Conservation (phyloP, 2,888 invertebrate genomes). For the Biston betularia region DNA sequence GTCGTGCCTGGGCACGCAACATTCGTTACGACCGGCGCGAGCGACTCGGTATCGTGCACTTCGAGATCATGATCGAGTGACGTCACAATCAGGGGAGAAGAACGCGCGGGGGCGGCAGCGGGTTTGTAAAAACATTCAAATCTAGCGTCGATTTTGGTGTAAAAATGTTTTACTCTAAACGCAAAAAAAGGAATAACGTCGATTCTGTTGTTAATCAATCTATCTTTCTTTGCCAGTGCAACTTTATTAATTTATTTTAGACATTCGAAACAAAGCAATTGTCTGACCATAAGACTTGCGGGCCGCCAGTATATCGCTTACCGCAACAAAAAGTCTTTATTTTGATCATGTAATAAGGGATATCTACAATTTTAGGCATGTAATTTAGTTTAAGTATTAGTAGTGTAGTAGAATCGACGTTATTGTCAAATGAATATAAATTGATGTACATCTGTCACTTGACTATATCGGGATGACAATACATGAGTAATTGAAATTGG, state of each 20-base stretch:
- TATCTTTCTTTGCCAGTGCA: too few species aligned
- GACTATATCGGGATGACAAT: not conserved
- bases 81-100: not conserved
- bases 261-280: too few species aligned
- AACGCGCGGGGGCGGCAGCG: not conserved
- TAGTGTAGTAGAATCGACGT: not conserved
- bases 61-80: slow-evolving; percentile 86
- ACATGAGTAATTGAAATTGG: not conserved
- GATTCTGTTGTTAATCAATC: too few species aligned
- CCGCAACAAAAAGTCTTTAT: too few species aligned
- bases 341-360: too few species aligned
- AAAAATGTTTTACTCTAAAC: not conserved
- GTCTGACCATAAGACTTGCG: too few species aligned
- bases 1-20: slow-evolving; percentile 95
- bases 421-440: too few species aligned
- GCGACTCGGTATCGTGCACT: slow-evolving; percentile 87
- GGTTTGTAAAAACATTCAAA: not conserved
- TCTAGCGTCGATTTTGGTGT: not conserved
- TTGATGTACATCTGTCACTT: not conserved
- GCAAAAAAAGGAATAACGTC: too few species aligned
- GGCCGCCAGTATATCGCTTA: too few species aligned
- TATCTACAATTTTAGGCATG: too few species aligned
- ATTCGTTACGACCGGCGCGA: slow-evolving; percentile 90
- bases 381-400: too few species aligned
- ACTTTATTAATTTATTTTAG: too few species aligned